These are phyloP conservation scores for Harpalus rubripes DNA, from an alignment of 2,888 invertebrate genomes.

Conservation along the genomic window DNA sequence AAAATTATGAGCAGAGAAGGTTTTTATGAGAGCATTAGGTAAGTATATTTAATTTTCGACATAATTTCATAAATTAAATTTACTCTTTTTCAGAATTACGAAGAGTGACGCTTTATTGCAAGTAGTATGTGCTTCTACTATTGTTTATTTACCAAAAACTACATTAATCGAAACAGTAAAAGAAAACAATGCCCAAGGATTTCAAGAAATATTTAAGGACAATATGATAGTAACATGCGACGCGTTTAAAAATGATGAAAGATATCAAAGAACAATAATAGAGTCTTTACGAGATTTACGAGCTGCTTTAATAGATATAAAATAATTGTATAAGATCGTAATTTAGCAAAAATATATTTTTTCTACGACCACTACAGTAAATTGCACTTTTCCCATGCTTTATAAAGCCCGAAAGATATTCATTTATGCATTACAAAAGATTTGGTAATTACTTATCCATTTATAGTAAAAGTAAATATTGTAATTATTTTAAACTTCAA, in stretches of 20 bases:
- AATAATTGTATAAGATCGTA: background rate
- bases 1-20: background rate
- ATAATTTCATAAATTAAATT: background rate
- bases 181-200: background rate
- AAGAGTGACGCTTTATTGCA: background rate
- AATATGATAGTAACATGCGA: background rate
- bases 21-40: background rate
- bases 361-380: too few relatives aligned
- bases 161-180: background rate
- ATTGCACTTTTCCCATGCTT: too few relatives aligned
- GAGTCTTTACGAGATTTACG: background rate
- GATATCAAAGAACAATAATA: background rate
- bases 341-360: too few relatives aligned
- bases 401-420: too few relatives aligned
- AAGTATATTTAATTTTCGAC: background rate
- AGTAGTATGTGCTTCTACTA: background rate
- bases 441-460: too few relatives aligned
- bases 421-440: too few relatives aligned
- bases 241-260: background rate
- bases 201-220: background rate
- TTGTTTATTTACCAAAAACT: background rate
- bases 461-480: too few relatives aligned
- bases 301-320: background rate
- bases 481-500: too few relatives aligned
- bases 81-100: background rate